Percentiles rank a stretch among this genome's conserved stretches.
phyloP scores from a whole-genome alignment of 2,797 vertebrate genomes.

The Lepilemur ruficaudatus region DNA sequence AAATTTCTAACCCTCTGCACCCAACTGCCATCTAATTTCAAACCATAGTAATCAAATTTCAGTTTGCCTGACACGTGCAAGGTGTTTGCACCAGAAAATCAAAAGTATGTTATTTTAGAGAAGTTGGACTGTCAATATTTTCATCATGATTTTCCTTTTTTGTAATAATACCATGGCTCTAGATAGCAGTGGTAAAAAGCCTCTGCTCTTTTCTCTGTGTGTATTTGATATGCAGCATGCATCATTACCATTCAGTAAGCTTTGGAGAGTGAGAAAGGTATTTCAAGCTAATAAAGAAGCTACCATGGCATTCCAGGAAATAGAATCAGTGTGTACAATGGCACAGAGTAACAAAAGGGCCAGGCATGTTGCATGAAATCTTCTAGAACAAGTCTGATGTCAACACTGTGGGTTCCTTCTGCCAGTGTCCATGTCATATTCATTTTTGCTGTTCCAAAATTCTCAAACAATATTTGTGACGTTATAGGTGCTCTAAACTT shows the following conservation, averaged over 20 bases:
- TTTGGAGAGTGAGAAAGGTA: neutral
- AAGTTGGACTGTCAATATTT: neutral
- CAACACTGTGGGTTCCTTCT: neutral
- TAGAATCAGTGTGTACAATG: neutral
- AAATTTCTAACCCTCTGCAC: neutral
- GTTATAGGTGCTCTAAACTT: neutral
- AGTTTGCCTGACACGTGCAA: neutral
- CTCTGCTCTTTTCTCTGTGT: neutral
- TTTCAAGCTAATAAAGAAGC: slow-evolving; percentile 26
- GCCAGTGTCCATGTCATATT: neutral
- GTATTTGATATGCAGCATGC: slow-evolving; percentile 33
- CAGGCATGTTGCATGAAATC: neutral
- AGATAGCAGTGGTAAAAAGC: neutral
- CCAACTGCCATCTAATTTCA: neutral
- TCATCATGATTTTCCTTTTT: neutral
- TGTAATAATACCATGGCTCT: neutral
- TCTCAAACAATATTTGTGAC: neutral
- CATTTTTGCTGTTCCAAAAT: neutral
- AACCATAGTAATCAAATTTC: neutral
- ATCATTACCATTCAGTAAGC: neutral
- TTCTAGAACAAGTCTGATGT: neutral
- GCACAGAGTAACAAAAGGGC: neutral
- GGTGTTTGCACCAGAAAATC: neutral
- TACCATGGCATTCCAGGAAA: neutral
- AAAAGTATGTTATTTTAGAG: slow-evolving; percentile 10